These are phyloP conservation scores for Acanthornis magna DNA, from an alignment of 2,797 vertebrate species.

Conservation along the genomic window DNA sequence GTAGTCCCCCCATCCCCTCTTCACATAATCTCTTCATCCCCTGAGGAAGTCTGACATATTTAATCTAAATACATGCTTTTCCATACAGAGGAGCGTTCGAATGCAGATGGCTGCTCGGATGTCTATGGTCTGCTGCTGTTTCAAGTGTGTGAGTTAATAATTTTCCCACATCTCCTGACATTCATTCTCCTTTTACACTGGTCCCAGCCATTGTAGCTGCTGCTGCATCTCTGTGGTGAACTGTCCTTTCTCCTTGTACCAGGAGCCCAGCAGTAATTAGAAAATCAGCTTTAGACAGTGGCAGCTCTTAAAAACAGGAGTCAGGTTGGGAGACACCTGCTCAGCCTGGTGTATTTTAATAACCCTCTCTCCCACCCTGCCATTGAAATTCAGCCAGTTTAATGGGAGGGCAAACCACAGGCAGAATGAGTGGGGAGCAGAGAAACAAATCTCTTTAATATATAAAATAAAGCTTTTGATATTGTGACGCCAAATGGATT, in stretches of 20 bases:
- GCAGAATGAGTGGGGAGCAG: neutral
- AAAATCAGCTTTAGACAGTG: neutral
- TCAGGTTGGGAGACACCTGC: neutral
- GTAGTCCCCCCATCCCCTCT: neutral
- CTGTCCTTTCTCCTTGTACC: neutral
- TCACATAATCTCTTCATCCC: neutral
- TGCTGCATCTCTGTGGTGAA: neutral
- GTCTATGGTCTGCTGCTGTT: neutral
- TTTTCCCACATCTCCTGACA: neutral
- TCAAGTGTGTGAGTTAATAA: neutral
- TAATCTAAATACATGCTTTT: neutral
- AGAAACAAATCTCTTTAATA: slow-evolving; percentile 39
- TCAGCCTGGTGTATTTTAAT: neutral
- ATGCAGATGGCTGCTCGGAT: neutral
- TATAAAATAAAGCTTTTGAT: slow-evolving; percentile 42
- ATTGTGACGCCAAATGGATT: slow-evolving; percentile 36
- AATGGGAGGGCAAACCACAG: neutral
- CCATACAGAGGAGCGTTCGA: neutral
- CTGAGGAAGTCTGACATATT: neutral
- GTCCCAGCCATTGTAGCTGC: neutral
- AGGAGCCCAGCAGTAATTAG: neutral
- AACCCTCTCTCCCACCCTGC: neutral
- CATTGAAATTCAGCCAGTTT: neutral
- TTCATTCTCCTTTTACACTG: neutral
- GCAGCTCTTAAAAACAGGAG: neutral